Evolutionary conservation across 2,797 vertebrate species (phyloP).

Genomic region (Lepilemur ruficaudatus): DNA sequence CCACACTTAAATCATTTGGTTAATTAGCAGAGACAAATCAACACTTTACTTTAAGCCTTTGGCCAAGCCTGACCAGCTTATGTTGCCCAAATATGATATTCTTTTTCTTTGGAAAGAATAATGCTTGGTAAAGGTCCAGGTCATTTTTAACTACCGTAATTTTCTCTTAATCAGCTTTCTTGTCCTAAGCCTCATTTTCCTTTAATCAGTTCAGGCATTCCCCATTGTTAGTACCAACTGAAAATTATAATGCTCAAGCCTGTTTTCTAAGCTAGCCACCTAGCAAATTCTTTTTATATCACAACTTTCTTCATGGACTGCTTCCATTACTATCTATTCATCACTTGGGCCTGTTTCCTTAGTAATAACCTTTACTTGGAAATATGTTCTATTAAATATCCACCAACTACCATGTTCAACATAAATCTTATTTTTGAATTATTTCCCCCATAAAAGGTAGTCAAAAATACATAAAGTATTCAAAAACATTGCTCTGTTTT

Average conservation of each 20-base stretch:
- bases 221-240: neutral
- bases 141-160: constrained; percentile 13
- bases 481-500: neutral
- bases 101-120: constrained; percentile 31
- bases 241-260: neutral
- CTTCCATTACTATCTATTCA: neutral
- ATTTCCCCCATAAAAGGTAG: neutral
- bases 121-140: neutral
- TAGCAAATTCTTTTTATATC: neutral
- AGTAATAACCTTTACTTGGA: neutral
- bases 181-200: neutral
- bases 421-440: neutral
- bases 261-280: neutral
- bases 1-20: constrained; percentile 1
- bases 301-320: neutral
- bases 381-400: neutral
- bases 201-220: constrained; percentile 19
- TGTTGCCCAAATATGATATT: constrained; percentile 16
- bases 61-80: neutral
- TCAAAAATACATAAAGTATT: neutral
- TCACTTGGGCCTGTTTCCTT: neutral
- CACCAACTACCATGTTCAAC: neutral
- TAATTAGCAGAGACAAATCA: constrained; percentile 1
- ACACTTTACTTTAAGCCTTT: constrained; percentile 32
- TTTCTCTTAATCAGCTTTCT: constrained; percentile 52